Conservation (phyloP, 1,140 invertebrate genomes). For the Ganaspis sp. region DNA sequence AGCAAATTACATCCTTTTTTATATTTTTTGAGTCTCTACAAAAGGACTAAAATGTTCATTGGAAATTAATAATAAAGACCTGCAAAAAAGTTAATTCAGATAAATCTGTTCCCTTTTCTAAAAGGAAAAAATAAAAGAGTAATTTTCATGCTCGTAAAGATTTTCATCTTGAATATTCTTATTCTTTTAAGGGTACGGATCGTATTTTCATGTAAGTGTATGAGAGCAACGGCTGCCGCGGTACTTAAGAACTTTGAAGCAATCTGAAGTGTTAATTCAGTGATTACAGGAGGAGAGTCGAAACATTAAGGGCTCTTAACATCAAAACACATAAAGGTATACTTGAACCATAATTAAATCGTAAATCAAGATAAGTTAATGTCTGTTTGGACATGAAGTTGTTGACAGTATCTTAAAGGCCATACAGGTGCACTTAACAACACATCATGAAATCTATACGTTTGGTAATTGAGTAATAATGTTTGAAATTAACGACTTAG, state of each 20-base stretch:
- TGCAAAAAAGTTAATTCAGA: no score
- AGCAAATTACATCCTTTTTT: background rate
- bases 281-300: background rate
- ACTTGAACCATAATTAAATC: constrained; percentile 20
- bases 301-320: background rate
- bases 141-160: background rate
- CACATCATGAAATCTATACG: background rate
- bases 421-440: background rate
- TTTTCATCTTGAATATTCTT: background rate
- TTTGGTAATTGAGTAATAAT: background rate
- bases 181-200: background rate
- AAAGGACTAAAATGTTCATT: background rate
- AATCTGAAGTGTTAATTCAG: constrained; percentile 13
- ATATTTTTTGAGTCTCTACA: no score
- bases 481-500: background rate
- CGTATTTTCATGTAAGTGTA: background rate
- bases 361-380: constrained; percentile 15
- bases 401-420: background rate
- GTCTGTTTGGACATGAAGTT: background rate
- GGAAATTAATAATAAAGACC: no score
- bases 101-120: background rate
- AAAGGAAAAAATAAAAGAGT: background rate
- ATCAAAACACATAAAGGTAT: constrained; percentile 6
- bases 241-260: background rate
- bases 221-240: background rate